Evolutionary conservation across 2,888 invertebrate genomes (phyloP).

Genomic region (Heliconius erato): DNA sequence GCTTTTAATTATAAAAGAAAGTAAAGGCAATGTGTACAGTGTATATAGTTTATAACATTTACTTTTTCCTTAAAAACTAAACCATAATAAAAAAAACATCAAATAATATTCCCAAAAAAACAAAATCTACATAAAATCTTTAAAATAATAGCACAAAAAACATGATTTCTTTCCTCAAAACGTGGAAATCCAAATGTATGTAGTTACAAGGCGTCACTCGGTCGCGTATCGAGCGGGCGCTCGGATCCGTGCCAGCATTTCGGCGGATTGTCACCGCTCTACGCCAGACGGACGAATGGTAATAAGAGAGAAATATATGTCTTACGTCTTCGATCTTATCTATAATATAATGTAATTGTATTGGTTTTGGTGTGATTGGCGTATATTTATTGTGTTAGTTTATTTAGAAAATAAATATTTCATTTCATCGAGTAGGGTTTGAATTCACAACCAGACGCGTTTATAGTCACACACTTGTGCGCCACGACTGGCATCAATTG

Average conservation of each 20-base stretch:
- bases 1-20: no score
- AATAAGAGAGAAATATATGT: conserved; percentile 30
- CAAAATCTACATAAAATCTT: background rate
- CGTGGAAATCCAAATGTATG: conserved; percentile 11
- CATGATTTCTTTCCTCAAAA: background rate
- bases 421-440: no score
- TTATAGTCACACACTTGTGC: no score
- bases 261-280: conserved; percentile 31
- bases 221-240: conserved; percentile 64
- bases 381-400: background rate
- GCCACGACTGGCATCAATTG: no score
- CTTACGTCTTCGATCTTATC: background rate
- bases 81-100: background rate
- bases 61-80: background rate
- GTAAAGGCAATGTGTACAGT: no score
- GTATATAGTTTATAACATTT: no score
- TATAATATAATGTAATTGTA: conserved; percentile 3
- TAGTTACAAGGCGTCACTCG: conserved; percentile 44
- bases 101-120: background rate
- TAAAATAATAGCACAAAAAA: background rate
- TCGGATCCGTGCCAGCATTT: conserved; percentile 49
- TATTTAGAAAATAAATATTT: no score
- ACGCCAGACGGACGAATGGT: conserved; percentile 37
- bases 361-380: background rate
- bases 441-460: no score